phyloP scores from a whole-genome alignment of 2,888 invertebrate species.

The Caenorhabditis imperialis region DNA sequence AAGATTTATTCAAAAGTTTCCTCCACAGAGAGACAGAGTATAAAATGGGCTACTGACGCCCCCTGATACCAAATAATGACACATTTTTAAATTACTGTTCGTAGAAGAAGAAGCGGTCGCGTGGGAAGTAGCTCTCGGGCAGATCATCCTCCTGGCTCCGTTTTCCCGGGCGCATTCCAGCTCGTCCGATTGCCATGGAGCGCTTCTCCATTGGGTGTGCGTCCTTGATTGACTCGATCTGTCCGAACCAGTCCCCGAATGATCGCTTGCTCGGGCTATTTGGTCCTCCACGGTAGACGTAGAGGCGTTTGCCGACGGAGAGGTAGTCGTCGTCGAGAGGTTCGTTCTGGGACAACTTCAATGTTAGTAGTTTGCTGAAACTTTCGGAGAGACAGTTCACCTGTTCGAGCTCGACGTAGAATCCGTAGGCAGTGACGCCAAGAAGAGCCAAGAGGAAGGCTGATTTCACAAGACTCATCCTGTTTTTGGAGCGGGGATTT shows the following conservation, averaged over 20 bases:
- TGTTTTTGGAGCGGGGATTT: no score
- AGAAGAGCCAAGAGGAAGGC: neutral
- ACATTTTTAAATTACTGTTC: slow-evolving; percentile 1
- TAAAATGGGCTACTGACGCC: no score
- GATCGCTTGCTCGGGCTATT: no score
- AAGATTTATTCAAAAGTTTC: no score
- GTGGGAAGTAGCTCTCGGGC: slow-evolving; percentile 6
- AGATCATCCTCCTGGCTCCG: neutral
- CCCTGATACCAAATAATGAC: no score
- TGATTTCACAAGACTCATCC: neutral
- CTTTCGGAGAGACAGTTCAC: neutral
- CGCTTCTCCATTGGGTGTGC: slow-evolving; percentile 43
- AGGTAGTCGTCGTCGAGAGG: neutral
- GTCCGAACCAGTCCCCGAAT: no score
- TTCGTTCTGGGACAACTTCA: neutral
- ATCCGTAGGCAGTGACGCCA: neutral
- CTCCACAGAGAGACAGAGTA: no score
- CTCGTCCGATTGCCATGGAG: slow-evolving; percentile 64
- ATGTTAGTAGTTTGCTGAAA: neutral
- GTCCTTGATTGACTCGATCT: neutral
- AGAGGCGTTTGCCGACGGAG: slow-evolving; percentile 3
- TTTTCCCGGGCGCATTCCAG: slow-evolving; percentile 71
- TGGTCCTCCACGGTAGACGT: neutral
- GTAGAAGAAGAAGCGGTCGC: neutral
- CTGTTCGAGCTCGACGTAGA: neutral